Evolutionary conservation across 2,888 invertebrate species (phyloP), one percentile per base, ranked within the genome.

Genomic region (Miltochrista miniata): DNA sequence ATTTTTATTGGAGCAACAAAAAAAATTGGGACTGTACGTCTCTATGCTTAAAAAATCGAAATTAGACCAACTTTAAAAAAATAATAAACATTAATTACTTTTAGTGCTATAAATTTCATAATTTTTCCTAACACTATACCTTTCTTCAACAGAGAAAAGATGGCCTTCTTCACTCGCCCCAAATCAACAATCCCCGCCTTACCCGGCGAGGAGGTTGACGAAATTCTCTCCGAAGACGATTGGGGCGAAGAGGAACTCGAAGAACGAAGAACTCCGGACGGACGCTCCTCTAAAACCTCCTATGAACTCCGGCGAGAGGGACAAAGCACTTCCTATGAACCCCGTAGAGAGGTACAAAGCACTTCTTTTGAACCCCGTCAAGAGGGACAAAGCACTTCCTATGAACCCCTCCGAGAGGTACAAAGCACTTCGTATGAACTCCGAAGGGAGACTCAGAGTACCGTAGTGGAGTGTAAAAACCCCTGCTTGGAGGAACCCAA

Each of bases 151-250:
- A 98, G 98, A 92, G 98, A 98, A 90, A 98, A 98, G 90, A 98
- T 98, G 96, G 97, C 98, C 37, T 98, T 98, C 92, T 98, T 98
- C 86, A 98, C 98, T 0, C 94, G 96, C 70, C 94, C 95, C 60
- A 96, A 95, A 70, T 85, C 95, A 31, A 95, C 94, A 54, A 95
- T 97, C 72, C 96, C 97, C 50, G 93, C 95, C 58, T 83, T 96
- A 60, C 96, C 96, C 1, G 92, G 93, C 13, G 95, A 96, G 43
- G 94, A 94, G 57, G 81, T 74, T 8, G 79, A 79, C 13, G 86
- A 89, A 62, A 83, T 73, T 70, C 52, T 83, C 13, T 90, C 90
- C 0, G 90, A 87, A 45, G 90, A 90, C 69, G 91, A 91, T n/a
- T 90, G 90, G 91, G 18, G 18, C 18, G 90, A 90, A 35, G 85